Percentiles rank a stretch among this genome's conserved stretches.
phyloP scores from a whole-genome alignment of 1,140 invertebrate species.

The Thalassaphorura encarpata region DNA sequence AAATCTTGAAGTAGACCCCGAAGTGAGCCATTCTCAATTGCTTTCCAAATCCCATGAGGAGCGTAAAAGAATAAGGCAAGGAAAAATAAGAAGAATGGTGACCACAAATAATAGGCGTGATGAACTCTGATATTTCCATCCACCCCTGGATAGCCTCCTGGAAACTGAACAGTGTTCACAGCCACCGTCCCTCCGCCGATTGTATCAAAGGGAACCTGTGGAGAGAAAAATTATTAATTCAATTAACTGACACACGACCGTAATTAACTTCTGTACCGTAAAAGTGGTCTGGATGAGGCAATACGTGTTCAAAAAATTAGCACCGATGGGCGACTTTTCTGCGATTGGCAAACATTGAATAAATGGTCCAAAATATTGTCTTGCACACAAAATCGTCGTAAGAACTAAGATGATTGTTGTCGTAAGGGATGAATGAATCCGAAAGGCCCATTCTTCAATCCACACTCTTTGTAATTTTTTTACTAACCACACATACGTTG shows the following conservation, averaged over 20 bases:
- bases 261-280: not conserved
- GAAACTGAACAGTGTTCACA: no score
- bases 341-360: conserved; percentile 32
- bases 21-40: conserved; percentile 52
- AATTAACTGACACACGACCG: not conserved
- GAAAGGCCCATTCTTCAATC: conserved; percentile 48
- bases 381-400: conserved; percentile 38
- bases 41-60: conserved; percentile 85
- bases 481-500: no score
- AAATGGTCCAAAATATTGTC: conserved; percentile 58
- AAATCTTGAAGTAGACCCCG: conserved; percentile 32
- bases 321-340: conserved; percentile 41
- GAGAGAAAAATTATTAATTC: no score
- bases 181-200: no score
- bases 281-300: conserved; percentile 58
- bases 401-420: conserved; percentile 44
- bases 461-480: no score
- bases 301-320: conserved; percentile 65
- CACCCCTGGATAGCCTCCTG: not conserved
- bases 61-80: conserved; percentile 78
- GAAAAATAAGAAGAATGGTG: conserved; percentile 80
- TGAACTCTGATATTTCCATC: not conserved
- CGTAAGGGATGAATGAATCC: conserved; percentile 49
- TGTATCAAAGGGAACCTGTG: no score
- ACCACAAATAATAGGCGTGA: conserved; percentile 85